Evolutionary conservation across 64 coral and sea anemone species (phyloP), one percentile per base, ranked within the genome.

Genomic region (Actinia equina): DNA sequence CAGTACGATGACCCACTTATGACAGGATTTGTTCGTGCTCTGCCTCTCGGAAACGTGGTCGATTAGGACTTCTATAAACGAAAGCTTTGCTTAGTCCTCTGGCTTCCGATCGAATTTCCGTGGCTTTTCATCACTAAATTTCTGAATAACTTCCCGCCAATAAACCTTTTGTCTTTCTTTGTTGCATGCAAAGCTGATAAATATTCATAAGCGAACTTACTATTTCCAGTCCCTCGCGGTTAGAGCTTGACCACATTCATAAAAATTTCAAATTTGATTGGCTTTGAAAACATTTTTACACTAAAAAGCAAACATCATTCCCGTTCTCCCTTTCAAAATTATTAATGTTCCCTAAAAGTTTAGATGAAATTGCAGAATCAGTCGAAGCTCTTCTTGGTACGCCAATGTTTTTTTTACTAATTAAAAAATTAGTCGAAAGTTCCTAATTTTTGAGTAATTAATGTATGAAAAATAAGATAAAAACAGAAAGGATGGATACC

Each of bases 71-170:
- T 12, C 26, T 74, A 74, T 8, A 74, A 74, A 30, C 11, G 25
- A 74, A 30, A 74, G 2, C 69, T 74, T 74, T 26, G 69, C 23
- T 74, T 30, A 41, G 13, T 74, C 69, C 25, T 74, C 27, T 74
- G 69, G 26, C 26, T 74, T 74, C 69, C 25, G 69, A 74, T 74
- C 69, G 27, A 74, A 74, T 74, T 87, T 87, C 86, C 86, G 69
- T 69, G n/a, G 63, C 65, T 23, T 52, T 71, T 70, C 49, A 77
- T 85, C 52, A 57, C 58, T 37, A 55, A 76, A 58, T 55, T 57
- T 76, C 46, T 52, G 49, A 64, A 64, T 59, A 60, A 44, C 41
- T 87, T 87, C 86, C 86, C 86, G 86, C 86, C 86, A 87, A 30
- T 23, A 9, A 43, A 26, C 77, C 86, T 77, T 76, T 87, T 87